These are phyloP conservation scores for Nanorana parkeri DNA, from an alignment of 2,113 vertebrate genomes.

Conservation along the genomic window DNA sequence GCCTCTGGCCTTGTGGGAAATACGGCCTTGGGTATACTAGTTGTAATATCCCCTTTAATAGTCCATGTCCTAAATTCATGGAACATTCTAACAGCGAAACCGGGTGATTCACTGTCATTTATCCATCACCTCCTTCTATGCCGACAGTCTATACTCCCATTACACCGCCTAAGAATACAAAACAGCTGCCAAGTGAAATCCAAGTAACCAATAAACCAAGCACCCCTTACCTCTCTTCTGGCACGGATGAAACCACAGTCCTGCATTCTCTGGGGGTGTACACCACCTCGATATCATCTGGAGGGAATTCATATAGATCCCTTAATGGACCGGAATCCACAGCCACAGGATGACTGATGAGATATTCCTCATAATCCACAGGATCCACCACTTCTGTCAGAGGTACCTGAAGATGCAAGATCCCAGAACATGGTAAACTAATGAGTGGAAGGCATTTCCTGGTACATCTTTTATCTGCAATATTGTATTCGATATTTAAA, in stretches of 20 bases:
- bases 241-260: slow-evolving; percentile 88
- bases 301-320: slow-evolving; percentile 92
- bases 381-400: slow-evolving; percentile 95
- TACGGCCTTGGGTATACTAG: no score
- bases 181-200: no score
- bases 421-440: no score
- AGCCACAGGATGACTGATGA: slow-evolving; percentile 83
- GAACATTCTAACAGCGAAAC: background rate
- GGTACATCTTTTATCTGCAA: no score
- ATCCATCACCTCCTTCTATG: no score
- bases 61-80: background rate
- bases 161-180: no score
- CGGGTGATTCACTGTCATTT: no score
- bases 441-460: no score
- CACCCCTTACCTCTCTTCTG: slow-evolving; percentile 87
- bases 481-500: no score
- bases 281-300: slow-evolving; percentile 93
- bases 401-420: slow-evolving; percentile 79
- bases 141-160: no score
- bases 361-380: slow-evolving; percentile 94
- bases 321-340: slow-evolving; percentile 89
- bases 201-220: background rate
- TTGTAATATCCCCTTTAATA: background rate
- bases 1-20: no score
- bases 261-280: slow-evolving; percentile 90